Evolutionary conservation across 1,140 invertebrate genomes (phyloP), one percentile per base, ranked within the genome.

Genomic region (Elysia chlorotica): DNA sequence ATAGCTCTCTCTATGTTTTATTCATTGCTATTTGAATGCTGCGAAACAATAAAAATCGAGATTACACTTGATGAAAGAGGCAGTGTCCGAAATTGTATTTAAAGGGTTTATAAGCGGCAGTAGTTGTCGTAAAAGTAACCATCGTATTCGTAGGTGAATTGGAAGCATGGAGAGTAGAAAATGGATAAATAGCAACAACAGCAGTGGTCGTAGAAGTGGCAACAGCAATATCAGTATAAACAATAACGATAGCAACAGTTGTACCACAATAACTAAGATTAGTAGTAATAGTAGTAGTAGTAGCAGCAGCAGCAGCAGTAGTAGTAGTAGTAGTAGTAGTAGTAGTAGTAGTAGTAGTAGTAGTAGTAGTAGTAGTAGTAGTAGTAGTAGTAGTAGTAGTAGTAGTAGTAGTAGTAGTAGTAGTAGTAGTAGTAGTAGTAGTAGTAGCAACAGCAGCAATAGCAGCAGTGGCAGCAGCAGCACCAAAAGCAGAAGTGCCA

Each of bases 331-430:
- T 63, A 63, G 28, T 63, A 63, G 61, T 63, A 63, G 61, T 28
- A 63, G 61, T 63, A 63, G 61, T 30, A 31, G 54, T 63, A 63
- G 61, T 63, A 28, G 61, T 63, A 30, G 61, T 63, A 63, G 61
- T 63, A 63, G 61, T 30, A 63, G 54, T 63, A 30, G 61, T 63
- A 63, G 61, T 63, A 63, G 54, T 63, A 63, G 61, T 63, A 63
- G 61, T 63, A 63, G 61, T 63, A 28, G 61, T 63, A 28, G 28
- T 63, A 63, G 61, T 63, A 63, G 61, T 63, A 63, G 61, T 63
- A 30, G 61, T 63, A 63, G 61, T 63, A 63, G 61, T 63, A 63
- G 28, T 30, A 63, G 61, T 63, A 63, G 61, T 10, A 31, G 61
- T 35, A 31, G 61, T 31, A 63, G 56, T 31, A 63, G 61, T 31